Evolutionary conservation across 2,888 invertebrate genomes (phyloP).

Genomic region (Papilio protenor): DNA sequence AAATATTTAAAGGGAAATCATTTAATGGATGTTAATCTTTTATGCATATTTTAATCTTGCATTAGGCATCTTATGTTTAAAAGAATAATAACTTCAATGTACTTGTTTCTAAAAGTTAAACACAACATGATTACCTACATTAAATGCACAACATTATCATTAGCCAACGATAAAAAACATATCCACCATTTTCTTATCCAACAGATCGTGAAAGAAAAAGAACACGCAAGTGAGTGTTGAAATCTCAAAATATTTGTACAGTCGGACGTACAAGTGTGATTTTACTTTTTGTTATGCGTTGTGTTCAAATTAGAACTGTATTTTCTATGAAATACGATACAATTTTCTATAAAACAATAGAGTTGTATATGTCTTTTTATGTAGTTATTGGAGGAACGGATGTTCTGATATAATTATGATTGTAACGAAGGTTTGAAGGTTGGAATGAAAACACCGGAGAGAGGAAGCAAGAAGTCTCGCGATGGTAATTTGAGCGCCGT

Average conservation of each 20-base stretch:
- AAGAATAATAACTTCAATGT: background rate
- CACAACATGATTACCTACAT: slow-evolving; percentile 20
- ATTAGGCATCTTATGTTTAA: background rate
- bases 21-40: background rate
- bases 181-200: slow-evolving; percentile 37
- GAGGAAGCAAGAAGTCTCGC: slow-evolving; percentile 59
- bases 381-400: slow-evolving; percentile 2
- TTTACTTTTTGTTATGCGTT: background rate
- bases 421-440: slow-evolving; percentile 50
- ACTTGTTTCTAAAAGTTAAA: background rate
- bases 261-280: slow-evolving; percentile 6
- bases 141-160: slow-evolving; percentile 32
- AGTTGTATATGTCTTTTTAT: background rate
- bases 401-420: slow-evolving; percentile 48
- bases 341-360: background rate
- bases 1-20: background rate
- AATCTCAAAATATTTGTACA: slow-evolving; percentile 35
- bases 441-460: slow-evolving; percentile 61
- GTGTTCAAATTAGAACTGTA: slow-evolving; percentile 20
- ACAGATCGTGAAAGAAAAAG: slow-evolving; percentile 38
- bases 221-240: slow-evolving; percentile 34
- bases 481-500: slow-evolving; percentile 62
- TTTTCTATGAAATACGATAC: background rate
- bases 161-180: slow-evolving; percentile 31
- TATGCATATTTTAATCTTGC: background rate